phyloP scores from a whole-genome alignment of 2,797 vertebrate genomes.

The Ibycter americanus region DNA sequence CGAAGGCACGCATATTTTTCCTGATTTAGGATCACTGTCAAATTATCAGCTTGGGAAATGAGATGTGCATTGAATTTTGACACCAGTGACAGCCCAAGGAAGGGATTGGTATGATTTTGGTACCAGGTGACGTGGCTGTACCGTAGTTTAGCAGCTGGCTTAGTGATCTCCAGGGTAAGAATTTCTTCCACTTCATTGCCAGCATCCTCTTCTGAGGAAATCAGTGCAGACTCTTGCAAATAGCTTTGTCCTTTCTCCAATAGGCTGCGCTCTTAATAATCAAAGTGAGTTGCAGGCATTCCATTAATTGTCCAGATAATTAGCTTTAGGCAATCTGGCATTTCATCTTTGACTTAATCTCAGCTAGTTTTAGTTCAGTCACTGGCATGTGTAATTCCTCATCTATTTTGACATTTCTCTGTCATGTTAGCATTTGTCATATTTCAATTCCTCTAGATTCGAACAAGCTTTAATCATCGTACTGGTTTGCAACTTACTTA shows the following conservation, averaged over 20 bases:
- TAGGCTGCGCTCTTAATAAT: conserved; percentile 69
- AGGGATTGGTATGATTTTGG: not conserved
- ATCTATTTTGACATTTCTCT: conserved; percentile 55
- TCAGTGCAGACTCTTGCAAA: conserved; percentile 64
- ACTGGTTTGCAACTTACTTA: conserved; percentile 5
- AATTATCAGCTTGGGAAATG: not conserved
- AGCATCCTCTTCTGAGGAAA: conserved; percentile 67
- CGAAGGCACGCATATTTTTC: not conserved
- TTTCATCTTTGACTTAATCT: conserved; percentile 72
- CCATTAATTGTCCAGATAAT: conserved; percentile 78
- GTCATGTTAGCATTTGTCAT: conserved; percentile 32
- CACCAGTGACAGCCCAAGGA: not conserved
- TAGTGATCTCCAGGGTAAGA: conserved; percentile 35
- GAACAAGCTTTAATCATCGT: not conserved
- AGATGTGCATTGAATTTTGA: not conserved
- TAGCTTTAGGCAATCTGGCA: conserved; percentile 70
- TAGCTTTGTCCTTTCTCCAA: conserved; percentile 68
- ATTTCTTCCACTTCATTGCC: conserved; percentile 60
- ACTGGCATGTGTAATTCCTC: conserved; percentile 1
- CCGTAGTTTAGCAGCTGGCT: conserved; percentile 10
- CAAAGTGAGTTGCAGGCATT: conserved; percentile 68
- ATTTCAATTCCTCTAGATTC: not conserved
- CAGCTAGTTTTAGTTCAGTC: conserved; percentile 24
- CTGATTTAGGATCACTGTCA: not conserved
- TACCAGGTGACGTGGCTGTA: not conserved